Evolutionary conservation across 2,113 vertebrate species (phyloP).

Genomic region (Agapornis roseicollis): DNA sequence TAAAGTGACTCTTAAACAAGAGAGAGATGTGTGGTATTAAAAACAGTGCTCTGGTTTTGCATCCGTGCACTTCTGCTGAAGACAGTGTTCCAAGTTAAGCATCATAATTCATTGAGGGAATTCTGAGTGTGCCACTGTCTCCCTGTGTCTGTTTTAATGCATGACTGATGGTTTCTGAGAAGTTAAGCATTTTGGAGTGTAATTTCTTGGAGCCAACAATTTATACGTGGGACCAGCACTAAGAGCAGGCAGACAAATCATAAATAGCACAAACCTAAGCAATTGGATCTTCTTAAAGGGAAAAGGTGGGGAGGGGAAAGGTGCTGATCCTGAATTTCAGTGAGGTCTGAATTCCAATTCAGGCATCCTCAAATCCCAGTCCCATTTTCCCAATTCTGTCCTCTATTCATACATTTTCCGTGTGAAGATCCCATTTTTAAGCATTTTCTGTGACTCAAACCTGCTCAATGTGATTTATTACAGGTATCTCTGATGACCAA

Average conservation of each 20-base stretch:
- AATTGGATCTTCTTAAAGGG: neutral
- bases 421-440: neutral
- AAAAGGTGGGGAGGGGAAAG: neutral
- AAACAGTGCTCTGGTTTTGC: neutral
- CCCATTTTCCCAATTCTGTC: neutral
- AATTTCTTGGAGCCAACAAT: neutral
- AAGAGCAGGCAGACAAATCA: neutral
- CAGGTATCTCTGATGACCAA: neutral
- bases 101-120: neutral
- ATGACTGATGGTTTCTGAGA: neutral
- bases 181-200: neutral
- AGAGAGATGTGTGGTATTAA: neutral
- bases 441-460: neutral
- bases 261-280: neutral
- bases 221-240: neutral
- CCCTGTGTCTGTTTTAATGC: neutral
- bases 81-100: neutral
- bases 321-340: neutral
- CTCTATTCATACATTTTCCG: neutral
- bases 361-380: neutral
- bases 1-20: neutral
- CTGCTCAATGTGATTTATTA: neutral
- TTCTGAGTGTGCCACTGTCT: neutral
- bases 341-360: neutral
- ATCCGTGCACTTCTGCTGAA: fast-evolving